Evolutionary conservation across 2,888 invertebrate genomes (phyloP).

Genomic region (Pelosia muscerda): DNA sequence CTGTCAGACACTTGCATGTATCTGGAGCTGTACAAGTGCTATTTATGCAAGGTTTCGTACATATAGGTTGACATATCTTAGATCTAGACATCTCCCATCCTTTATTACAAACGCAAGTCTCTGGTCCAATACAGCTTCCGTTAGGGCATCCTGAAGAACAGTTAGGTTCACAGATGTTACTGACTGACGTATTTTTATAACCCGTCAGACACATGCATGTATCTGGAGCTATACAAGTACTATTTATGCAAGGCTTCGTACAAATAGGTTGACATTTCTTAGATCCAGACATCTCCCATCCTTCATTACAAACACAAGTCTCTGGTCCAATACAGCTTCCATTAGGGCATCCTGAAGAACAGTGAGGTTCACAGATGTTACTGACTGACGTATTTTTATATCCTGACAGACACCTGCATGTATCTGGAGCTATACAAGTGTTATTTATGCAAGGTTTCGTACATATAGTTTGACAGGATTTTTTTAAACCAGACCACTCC

Average conservation of each 20-base stretch:
- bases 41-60: not conserved
- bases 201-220: conserved; percentile 17
- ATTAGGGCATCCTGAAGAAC: conserved; percentile 22
- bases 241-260: not conserved
- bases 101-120: not conserved
- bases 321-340: conserved; percentile 14
- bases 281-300: not conserved
- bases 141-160: conserved; percentile 26
- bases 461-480: conserved; percentile 24
- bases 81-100: not conserved
- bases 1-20: conserved; percentile 13
- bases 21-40: conserved; percentile 23
- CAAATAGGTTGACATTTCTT: not conserved
- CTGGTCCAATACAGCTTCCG: conserved; percentile 8
- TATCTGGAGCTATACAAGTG: conserved; percentile 18
- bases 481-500: conserved; percentile 9
- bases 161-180: conserved; percentile 24
- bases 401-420: conserved; percentile 11
- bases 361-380: conserved; percentile 27
- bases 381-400: not conserved
- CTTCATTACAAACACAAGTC: not conserved
- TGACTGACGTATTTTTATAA: not conserved
- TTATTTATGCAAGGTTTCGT: conserved; percentile 18
- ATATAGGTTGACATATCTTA: not conserved
- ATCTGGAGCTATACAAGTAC: conserved; percentile 23